phyloP scores from a whole-genome alignment of 2,888 invertebrate genomes.

The Aromia moschata region DNA sequence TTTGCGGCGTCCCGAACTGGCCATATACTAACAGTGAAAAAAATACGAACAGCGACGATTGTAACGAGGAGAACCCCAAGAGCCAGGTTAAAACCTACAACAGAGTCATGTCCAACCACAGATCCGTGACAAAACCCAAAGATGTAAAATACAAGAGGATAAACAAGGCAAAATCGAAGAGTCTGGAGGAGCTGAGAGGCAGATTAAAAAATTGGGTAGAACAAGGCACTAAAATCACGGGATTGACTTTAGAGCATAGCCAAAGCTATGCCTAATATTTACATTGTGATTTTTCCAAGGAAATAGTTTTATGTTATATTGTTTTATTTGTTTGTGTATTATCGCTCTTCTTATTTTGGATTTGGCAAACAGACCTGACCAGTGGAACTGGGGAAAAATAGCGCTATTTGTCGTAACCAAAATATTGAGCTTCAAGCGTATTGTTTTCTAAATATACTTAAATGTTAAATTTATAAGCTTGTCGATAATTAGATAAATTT shows the following conservation, averaged over 20 bases:
- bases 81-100: constrained; percentile 69
- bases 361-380: no score
- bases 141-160: constrained; percentile 92
- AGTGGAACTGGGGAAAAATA: no score
- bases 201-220: constrained; percentile 87
- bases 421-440: no score
- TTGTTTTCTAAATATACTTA: no score
- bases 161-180: constrained; percentile 90
- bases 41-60: constrained; percentile 58
- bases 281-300: constrained; percentile 8
- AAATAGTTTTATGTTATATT: constrained; percentile 3
- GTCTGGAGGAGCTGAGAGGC: constrained; percentile 84
- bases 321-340: constrained; percentile 7
- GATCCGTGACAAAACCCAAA: constrained; percentile 89
- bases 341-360: constrained; percentile 3
- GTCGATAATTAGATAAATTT: no score
- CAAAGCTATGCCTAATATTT: constrained; percentile 60
- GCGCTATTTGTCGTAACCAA: no score
- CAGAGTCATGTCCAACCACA: constrained; percentile 89
- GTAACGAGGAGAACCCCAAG: constrained; percentile 57
- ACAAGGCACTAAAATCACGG: constrained; percentile 76
- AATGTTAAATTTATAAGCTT: no score
- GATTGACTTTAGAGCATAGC: constrained; percentile 74
- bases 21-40: constrained; percentile 46
- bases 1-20: constrained; percentile 46